phyloP scores from a whole-genome alignment of 2,113 vertebrate genomes.

The Sporophila hypoxantha region DNA sequence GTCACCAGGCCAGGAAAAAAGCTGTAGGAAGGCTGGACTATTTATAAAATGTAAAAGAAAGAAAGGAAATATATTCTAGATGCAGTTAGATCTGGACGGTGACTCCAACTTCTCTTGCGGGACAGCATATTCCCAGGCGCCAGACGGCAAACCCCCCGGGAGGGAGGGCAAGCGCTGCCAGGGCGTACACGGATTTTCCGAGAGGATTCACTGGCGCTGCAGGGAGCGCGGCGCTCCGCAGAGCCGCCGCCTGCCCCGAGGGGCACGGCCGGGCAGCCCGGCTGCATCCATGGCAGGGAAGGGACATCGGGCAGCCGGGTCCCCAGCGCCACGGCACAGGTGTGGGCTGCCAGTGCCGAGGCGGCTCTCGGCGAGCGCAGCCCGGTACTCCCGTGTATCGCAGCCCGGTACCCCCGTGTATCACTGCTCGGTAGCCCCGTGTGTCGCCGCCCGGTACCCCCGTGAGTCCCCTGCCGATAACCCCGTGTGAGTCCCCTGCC shows the following conservation, averaged over 20 bases:
- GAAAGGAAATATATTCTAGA: constrained; percentile 41
- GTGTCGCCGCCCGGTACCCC: background rate
- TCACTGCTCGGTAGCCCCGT: no score
- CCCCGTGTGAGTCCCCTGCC: background rate
- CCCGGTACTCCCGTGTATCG: fast-evolving
- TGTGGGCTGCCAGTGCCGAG: fast-evolving
- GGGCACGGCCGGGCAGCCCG: background rate
- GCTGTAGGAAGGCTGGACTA: constrained; percentile 29
- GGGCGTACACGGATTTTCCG: fast-evolving
- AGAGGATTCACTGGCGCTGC: background rate
- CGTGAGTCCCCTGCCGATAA: fast-evolving
- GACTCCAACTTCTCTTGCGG: background rate
- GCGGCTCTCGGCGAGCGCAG: background rate
- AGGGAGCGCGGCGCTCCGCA: fast-evolving
- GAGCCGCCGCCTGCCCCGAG: background rate
- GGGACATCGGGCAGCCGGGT: no score
- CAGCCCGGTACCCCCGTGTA: no score
- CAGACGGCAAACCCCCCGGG: background rate
- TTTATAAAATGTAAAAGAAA: constrained; percentile 50
- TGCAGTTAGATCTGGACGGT: background rate
- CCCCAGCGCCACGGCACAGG: fast-evolving
- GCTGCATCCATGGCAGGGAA: fast-evolving
- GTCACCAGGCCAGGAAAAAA: constrained; percentile 34
- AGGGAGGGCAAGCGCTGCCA: background rate
- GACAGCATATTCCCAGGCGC: fast-evolving